Evolutionary conservation across 2,113 vertebrate genomes (phyloP).

Genomic region (Cyphomyrus plagiostoma): DNA sequence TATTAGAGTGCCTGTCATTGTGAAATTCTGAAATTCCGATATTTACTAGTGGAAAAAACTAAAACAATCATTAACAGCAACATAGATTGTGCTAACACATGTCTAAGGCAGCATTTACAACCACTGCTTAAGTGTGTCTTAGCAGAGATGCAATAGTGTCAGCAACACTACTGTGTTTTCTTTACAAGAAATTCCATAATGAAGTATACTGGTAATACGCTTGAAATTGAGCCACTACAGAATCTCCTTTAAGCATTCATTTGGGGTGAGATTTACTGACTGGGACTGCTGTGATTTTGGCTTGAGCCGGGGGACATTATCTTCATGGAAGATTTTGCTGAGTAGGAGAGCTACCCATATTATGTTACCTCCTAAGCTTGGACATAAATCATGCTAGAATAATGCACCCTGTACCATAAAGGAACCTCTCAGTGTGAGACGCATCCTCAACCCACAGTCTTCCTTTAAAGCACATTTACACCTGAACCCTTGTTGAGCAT

Average conservation of each 20-base stretch:
- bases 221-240: background rate
- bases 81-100: background rate
- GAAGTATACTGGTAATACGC: background rate
- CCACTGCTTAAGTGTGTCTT: background rate
- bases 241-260: background rate
- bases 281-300: background rate
- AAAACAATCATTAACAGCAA: background rate
- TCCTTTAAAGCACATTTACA: too few species aligned
- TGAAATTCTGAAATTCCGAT: background rate
- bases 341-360: background rate
- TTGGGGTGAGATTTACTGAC: background rate
- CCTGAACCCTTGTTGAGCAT: too few species aligned
- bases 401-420: background rate
- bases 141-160: background rate
- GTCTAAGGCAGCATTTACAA: background rate
- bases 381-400: background rate
- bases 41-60: background rate
- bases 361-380: background rate
- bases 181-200: background rate
- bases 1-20: background rate
- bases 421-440: background rate
- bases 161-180: background rate
- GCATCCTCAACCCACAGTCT: too few species aligned
- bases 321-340: background rate
- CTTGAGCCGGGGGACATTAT: background rate